phyloP scores from a whole-genome alignment of 1,140 invertebrate species.

The Drosophila ogumai region DNA sequence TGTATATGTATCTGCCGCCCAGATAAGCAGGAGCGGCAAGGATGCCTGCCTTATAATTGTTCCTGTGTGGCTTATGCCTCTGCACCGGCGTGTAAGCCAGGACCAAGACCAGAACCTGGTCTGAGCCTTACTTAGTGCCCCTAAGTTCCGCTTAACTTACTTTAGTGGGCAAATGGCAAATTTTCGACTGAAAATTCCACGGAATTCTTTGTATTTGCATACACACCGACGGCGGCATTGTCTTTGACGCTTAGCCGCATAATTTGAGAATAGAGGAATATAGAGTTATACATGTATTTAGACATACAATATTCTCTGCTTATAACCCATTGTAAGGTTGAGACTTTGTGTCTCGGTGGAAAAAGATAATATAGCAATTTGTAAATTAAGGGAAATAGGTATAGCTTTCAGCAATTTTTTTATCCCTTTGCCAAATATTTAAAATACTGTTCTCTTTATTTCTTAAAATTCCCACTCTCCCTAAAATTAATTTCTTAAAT shows the following conservation, averaged over 20 bases:
- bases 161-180: conserved; percentile 78
- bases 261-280: conserved; percentile 54
- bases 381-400: background rate
- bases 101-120: conserved; percentile 8
- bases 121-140: conserved; percentile 48
- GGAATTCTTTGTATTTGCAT: conserved; percentile 53
- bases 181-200: conserved; percentile 62
- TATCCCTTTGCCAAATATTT: no score
- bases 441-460: background rate
- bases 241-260: conserved; percentile 69
- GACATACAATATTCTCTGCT: background rate
- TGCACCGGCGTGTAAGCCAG: conserved; percentile 50
- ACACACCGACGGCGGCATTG: conserved; percentile 51
- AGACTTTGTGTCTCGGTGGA: background rate
- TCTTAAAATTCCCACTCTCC: no score
- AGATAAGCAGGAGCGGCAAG: conserved; percentile 52
- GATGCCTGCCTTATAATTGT: conserved; percentile 53
- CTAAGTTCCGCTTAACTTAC: conserved; percentile 72
- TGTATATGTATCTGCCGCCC: conserved; percentile 67
- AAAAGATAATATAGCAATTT: background rate
- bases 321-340: background rate
- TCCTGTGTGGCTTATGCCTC: conserved; percentile 55
- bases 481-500: background rate
- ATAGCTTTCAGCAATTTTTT: no score
- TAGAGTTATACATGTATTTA: conserved; percentile 1